A percentile compares a stretch with the other conserved stretches of the same genome.
Conservation (phyloP, 2,888 invertebrate species). For the Dascillus cervinus region DNA sequence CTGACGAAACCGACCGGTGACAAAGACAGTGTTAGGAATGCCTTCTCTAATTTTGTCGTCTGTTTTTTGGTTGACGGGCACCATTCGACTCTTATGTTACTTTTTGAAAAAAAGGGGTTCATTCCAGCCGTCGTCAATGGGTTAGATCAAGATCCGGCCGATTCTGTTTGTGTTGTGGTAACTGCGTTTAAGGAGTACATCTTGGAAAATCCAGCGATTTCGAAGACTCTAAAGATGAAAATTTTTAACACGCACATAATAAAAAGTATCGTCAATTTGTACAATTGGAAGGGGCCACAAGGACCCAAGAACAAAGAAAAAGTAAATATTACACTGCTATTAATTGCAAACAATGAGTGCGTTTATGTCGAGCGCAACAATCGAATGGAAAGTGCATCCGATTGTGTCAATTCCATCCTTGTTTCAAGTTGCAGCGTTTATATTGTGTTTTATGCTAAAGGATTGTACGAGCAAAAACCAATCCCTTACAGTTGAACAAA, state of each 20-base stretch:
- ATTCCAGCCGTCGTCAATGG: slow-evolving; percentile 57
- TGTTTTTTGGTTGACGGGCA: slow-evolving; percentile 70
- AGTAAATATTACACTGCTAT: neutral
- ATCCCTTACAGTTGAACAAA: too few species aligned
- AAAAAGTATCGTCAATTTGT: slow-evolving; percentile 60
- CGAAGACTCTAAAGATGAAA: slow-evolving; percentile 65
- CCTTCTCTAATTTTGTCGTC: slow-evolving; percentile 68
- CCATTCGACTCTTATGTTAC: slow-evolving; percentile 54
- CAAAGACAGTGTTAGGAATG: slow-evolving; percentile 61
- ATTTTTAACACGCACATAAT: slow-evolving; percentile 61
- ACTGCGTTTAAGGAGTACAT: slow-evolving; percentile 61
- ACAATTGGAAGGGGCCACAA: slow-evolving; percentile 67
- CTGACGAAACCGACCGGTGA: slow-evolving; percentile 51
- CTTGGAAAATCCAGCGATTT: slow-evolving; percentile 55
- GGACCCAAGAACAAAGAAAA: slow-evolving; percentile 40
- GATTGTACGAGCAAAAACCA: too few species aligned
- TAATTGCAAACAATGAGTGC: neutral
- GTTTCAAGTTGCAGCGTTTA: too few species aligned
- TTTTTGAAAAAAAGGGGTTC: slow-evolving; percentile 62
- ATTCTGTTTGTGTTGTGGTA: slow-evolving; percentile 59
- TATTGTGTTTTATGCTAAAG: too few species aligned
- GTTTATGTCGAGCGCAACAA: too few species aligned
- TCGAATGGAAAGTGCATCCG: too few species aligned
- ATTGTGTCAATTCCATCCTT: too few species aligned
- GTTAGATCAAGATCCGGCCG: slow-evolving; percentile 57